Percentiles rank a stretch among this genome's conserved stretches.
phyloP scores from a whole-genome alignment of 1,140 invertebrate species.

The Lepidurus apus region DNA sequence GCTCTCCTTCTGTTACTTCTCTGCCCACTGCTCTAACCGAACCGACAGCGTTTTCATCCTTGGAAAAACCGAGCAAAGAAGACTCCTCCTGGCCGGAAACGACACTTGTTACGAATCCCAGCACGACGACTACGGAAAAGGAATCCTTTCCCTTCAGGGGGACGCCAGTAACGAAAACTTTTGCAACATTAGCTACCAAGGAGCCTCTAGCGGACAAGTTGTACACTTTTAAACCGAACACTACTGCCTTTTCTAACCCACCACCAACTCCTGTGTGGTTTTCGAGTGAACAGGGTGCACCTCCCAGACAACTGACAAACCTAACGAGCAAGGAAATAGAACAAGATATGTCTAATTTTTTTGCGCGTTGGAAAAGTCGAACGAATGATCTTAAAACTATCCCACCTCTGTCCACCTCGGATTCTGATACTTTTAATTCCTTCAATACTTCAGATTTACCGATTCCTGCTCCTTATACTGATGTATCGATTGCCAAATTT shows the following conservation, averaged over 20 bases:
- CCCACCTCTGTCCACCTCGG: neutral
- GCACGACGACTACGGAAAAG: neutral
- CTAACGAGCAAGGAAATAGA: neutral
- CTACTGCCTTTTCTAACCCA: neutral
- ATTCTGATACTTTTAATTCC: too few relatives aligned
- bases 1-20: neutral
- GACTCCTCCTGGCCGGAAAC: neutral
- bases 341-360: neutral
- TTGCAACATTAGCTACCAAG: neutral
- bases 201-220: neutral
- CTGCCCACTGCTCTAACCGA: neutral
- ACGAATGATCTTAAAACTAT: neutral
- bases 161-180: neutral
- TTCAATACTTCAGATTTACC: too few relatives aligned
- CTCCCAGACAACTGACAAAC: neutral
- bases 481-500: too few relatives aligned
- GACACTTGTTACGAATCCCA: constrained; percentile 10
- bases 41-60: neutral
- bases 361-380: neutral
- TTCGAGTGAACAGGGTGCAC: constrained; percentile 6
- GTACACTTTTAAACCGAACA: neutral
- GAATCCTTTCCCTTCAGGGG: neutral
- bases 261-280: neutral
- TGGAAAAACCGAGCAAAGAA: neutral
- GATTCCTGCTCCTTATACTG: too few relatives aligned